Conservation (phyloP, 92 coral and sea anemone genomes). For the Zoanthus solanderi region DNA sequence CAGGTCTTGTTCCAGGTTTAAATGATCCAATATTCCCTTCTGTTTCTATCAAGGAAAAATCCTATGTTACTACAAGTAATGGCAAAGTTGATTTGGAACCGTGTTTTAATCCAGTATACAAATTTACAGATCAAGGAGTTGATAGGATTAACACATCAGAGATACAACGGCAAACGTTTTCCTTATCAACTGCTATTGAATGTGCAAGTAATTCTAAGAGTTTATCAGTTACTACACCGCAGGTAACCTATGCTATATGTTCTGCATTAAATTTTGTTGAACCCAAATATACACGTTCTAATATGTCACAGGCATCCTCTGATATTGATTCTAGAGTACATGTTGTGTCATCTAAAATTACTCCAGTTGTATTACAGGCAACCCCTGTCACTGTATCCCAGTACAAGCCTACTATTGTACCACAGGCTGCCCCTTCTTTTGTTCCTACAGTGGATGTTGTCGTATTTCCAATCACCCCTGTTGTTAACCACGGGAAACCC, state of each 20-base stretch:
- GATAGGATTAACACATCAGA: background rate
- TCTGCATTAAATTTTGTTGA: background rate
- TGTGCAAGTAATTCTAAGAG: background rate
- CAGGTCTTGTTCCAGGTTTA: background rate
- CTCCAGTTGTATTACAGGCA: too few relatives aligned
- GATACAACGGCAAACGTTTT: background rate
- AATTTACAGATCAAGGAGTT: background rate
- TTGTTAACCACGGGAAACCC: background rate
- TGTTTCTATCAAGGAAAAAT: too few relatives aligned
- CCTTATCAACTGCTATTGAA: background rate
- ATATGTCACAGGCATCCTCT: too few relatives aligned
- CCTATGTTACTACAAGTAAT: background rate
- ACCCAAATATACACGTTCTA: background rate
- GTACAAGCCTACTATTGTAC: background rate
- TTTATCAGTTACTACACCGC: background rate
- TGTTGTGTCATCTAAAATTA: too few relatives aligned
- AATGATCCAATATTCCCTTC: too few relatives aligned
- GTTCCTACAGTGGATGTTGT: background rate
- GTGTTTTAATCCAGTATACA: background rate
- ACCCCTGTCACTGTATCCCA: background rate
- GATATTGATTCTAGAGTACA: too few relatives aligned
- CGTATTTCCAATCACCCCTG: background rate
- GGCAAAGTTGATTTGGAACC: background rate
- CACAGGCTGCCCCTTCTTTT: background rate
- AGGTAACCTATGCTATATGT: background rate